Evolutionary conservation across 2,113 vertebrate genomes (phyloP).

Genomic region (Falco punctatus): DNA sequence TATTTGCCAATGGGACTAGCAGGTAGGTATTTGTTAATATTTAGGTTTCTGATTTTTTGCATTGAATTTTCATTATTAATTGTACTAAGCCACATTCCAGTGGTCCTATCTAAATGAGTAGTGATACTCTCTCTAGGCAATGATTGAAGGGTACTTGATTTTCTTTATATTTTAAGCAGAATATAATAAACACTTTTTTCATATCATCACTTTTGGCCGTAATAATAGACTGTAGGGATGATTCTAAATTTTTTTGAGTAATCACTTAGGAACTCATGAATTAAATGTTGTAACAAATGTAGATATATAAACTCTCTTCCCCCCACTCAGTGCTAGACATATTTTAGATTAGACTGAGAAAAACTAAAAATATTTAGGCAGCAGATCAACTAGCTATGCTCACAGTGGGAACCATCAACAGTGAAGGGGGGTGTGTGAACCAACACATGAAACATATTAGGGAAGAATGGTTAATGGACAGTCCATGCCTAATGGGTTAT

Average conservation of each 20-base stretch:
- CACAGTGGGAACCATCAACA: background rate
- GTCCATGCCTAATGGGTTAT: background rate
- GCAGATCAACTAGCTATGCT: background rate
- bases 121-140: background rate
- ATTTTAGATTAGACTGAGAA: background rate
- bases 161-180: background rate
- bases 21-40: background rate
- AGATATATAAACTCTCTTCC: background rate
- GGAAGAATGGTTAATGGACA: background rate
- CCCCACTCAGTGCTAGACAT: rapidly evolving
- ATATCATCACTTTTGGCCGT: background rate
- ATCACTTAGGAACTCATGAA: background rate
- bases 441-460: background rate
- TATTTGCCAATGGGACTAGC: background rate
- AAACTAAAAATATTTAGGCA: background rate
- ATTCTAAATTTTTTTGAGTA: background rate
- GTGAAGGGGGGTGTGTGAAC: background rate
- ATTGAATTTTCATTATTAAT: background rate
- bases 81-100: background rate
- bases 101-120: background rate
- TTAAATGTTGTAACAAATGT: background rate
- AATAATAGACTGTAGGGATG: background rate
- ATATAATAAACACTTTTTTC: background rate
- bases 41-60: background rate
- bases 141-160: background rate